phyloP scores from a whole-genome alignment of 2,113 vertebrate species.

The Takifugu bimaculatus region DNA sequence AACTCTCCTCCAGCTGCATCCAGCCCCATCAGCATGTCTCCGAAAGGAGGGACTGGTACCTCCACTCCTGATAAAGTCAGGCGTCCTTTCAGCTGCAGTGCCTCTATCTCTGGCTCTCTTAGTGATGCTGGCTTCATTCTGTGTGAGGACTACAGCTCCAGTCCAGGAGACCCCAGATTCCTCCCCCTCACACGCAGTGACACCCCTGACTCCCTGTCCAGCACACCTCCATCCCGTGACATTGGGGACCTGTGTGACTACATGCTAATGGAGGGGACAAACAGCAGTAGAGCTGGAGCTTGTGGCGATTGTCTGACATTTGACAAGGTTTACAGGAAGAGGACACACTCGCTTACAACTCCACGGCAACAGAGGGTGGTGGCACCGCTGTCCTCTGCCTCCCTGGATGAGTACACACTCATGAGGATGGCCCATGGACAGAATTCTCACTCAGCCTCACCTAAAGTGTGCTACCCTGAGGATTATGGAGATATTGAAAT shows the following conservation, averaged over 20 bases:
- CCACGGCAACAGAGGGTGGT: slow-evolving; percentile 78
- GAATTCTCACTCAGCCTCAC: slow-evolving; percentile 77
- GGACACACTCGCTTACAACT: slow-evolving; percentile 88
- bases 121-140: slow-evolving; percentile 90
- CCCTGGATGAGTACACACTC: slow-evolving; percentile 89
- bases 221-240: slow-evolving; percentile 83
- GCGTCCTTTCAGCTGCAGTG: slow-evolving; percentile 84
- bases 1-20: slow-evolving; percentile 82
- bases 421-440: slow-evolving; percentile 83
- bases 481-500: slow-evolving; percentile 91
- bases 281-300: slow-evolving; percentile 32
- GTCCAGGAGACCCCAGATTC: slow-evolving; percentile 81
- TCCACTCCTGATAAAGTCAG: slow-evolving; percentile 81
- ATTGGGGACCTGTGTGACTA: slow-evolving; percentile 80
- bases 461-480: slow-evolving; percentile 84
- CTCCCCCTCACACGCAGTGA: slow-evolving; percentile 81
- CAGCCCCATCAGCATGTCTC: slow-evolving; percentile 85
- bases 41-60: slow-evolving; percentile 77
- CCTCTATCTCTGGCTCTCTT: slow-evolving; percentile 89
- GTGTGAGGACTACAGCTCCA: slow-evolving; percentile 89
- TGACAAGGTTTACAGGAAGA: slow-evolving; percentile 83
- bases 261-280: slow-evolving; percentile 85
- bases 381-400: slow-evolving; percentile 84
- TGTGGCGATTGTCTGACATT: slow-evolving; percentile 50
- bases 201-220: slow-evolving; percentile 87